These are phyloP conservation scores for Rhabdomys pumilio DNA, from an alignment of 2,797 vertebrate genomes.

Conservation along the genomic window DNA sequence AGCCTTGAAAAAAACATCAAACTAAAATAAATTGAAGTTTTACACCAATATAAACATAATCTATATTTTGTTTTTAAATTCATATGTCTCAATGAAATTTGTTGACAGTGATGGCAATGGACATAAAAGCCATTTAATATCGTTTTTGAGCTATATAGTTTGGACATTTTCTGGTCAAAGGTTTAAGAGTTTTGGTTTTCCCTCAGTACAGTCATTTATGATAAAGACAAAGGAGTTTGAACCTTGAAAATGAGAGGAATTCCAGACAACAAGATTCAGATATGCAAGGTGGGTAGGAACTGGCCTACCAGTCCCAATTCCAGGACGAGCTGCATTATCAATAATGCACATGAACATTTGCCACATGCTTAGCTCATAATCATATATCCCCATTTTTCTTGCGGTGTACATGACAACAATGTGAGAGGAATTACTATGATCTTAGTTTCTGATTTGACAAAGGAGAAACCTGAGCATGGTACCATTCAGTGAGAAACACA, in stretches of 20 bases:
- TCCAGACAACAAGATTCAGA: background rate
- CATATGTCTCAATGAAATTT: background rate
- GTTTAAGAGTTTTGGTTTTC: background rate
- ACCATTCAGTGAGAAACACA: background rate
- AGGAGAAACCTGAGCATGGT: rapidly evolving
- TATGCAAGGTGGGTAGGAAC: background rate
- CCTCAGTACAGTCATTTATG: background rate
- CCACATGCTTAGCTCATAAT: background rate
- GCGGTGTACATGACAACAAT: background rate
- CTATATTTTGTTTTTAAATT: background rate
- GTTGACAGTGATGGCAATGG: background rate
- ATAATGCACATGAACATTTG: background rate
- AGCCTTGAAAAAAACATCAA: constrained; percentile 20
- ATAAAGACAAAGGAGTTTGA: background rate
- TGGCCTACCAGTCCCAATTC: background rate
- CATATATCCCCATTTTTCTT: background rate
- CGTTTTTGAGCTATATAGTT: constrained; percentile 12
- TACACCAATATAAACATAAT: background rate
- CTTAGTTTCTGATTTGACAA: background rate
- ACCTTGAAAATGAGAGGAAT: background rate
- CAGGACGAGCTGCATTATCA: background rate
- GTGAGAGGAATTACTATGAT: background rate
- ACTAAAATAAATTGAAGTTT: constrained; percentile 13
- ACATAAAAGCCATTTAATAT: background rate
- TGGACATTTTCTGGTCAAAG: background rate